These are phyloP conservation scores for Trissolcus brochymenae DNA, from an alignment of 2,888 invertebrate species.

Conservation along the genomic window DNA sequence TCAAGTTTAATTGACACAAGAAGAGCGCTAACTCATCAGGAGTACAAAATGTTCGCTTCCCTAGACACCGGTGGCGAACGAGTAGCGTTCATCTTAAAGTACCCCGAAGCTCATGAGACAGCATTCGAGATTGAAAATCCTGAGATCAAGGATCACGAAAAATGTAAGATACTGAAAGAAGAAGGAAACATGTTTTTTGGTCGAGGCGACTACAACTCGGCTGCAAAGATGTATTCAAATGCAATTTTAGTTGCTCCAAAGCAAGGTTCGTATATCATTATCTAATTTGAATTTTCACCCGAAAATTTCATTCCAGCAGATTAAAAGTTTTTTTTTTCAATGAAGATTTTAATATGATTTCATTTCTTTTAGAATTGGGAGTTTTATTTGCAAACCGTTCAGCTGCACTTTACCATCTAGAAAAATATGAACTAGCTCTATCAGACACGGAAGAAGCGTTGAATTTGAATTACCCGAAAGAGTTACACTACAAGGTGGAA, in stretches of 20 bases:
- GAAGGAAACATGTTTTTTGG: slow-evolving; percentile 86
- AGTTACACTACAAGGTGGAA: slow-evolving; percentile 85
- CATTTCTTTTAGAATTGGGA: slow-evolving; percentile 78
- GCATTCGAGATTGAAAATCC: slow-evolving; percentile 78
- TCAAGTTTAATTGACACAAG: slow-evolving; percentile 75
- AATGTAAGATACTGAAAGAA: slow-evolving; percentile 82
- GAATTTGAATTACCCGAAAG: slow-evolving; percentile 82
- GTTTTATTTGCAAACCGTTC: slow-evolving; percentile 88
- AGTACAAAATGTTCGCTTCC: slow-evolving; percentile 81
- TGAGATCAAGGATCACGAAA: slow-evolving; percentile 79
- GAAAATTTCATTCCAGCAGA: background rate
- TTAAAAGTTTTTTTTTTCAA: background rate
- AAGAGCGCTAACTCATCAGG: slow-evolving; percentile 78
- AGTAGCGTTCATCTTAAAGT: slow-evolving; percentile 80
- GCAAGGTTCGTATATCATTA: slow-evolving; percentile 78
- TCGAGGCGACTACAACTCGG: slow-evolving; percentile 82
- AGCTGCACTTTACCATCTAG: slow-evolving; percentile 85
- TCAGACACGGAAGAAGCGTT: slow-evolving; percentile 84
- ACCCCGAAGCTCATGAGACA: slow-evolving; percentile 77
- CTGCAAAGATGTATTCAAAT: slow-evolving; percentile 83
- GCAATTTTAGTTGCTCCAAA: slow-evolving; percentile 83
- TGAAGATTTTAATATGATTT: background rate
- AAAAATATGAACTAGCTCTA: slow-evolving; percentile 82
- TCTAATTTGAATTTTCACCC: background rate
- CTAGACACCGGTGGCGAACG: slow-evolving; percentile 82